Evolutionary conservation across 2,113 vertebrate genomes (phyloP).

Genomic region (Myotis brandtii): DNA sequence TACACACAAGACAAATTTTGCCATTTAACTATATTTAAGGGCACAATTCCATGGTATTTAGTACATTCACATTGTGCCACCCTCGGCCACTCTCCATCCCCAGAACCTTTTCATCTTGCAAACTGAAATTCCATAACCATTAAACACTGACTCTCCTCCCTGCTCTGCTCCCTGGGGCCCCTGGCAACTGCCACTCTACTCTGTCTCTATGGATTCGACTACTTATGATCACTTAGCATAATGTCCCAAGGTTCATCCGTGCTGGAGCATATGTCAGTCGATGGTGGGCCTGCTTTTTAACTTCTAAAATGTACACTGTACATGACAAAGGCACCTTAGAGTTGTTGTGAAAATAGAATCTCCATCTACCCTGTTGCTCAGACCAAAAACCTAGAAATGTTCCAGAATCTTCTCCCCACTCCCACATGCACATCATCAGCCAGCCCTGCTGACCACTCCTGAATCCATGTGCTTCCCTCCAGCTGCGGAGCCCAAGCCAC

Average conservation of each 20-base stretch:
- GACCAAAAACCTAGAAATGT: not conserved
- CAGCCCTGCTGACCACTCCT: too few species aligned
- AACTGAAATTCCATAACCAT: not conserved
- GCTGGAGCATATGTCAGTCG: not conserved
- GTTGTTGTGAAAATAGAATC: not conserved
- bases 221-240: not conserved
- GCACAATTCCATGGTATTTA: too few species aligned
- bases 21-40: not conserved
- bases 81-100: not conserved
- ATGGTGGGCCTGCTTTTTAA: not conserved
- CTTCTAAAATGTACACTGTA: not conserved
- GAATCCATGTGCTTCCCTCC: not conserved
- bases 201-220: not conserved
- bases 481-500: not conserved
- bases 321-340: not conserved
- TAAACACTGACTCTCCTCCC: accelerated
- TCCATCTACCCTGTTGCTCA: not conserved
- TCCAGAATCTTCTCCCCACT: not conserved
- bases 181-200: not conserved
- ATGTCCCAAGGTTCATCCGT: not conserved
- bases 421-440: not conserved
- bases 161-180: not conserved
- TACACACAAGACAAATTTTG: not conserved
- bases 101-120: not conserved
- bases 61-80: accelerated